Conservation (phyloP, 30 jellyfish, hydroid and myxozoan species). For the Cassiopea xamachana region DNA sequence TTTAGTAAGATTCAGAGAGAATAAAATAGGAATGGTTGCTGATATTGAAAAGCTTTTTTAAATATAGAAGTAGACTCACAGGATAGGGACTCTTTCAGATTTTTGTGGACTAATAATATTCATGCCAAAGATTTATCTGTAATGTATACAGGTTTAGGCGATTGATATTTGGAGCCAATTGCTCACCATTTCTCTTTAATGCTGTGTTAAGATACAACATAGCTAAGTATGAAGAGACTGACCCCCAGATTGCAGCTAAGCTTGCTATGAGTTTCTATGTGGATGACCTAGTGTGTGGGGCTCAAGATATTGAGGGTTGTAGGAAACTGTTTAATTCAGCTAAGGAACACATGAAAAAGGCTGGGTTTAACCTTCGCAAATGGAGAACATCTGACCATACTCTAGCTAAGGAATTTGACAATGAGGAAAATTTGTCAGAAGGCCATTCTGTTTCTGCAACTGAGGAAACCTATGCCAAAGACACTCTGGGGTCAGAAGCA, state of each 20-base stretch:
- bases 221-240: constrained; percentile 19
- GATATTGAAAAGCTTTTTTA: neutral
- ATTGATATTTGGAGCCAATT: constrained; percentile 2
- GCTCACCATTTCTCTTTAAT: constrained; percentile 58
- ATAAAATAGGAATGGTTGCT: neutral
- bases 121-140: neutral
- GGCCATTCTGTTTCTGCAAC: neutral
- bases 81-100: neutral
- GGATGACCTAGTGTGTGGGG: constrained; percentile 66
- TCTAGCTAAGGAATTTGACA: constrained; percentile 2
- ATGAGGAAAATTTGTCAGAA: neutral
- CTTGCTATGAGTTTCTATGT: constrained; percentile 25
- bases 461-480: constrained; percentile 58
- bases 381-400: constrained; percentile 46
- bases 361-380: constrained; percentile 48
- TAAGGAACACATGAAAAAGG: constrained; percentile 30
- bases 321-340: constrained; percentile 21
- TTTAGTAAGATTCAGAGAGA: neutral
- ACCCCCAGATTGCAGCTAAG: constrained; percentile 42
- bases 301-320: constrained; percentile 35
- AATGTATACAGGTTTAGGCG: constrained; percentile 2
- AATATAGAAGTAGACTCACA: neutral
- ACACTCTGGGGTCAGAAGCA: constrained; percentile 38
- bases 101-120: neutral
- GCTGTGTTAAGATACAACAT: constrained; percentile 56